Conservation (phyloP, 1,140 invertebrate genomes). For the Calosoma granatense region DNA sequence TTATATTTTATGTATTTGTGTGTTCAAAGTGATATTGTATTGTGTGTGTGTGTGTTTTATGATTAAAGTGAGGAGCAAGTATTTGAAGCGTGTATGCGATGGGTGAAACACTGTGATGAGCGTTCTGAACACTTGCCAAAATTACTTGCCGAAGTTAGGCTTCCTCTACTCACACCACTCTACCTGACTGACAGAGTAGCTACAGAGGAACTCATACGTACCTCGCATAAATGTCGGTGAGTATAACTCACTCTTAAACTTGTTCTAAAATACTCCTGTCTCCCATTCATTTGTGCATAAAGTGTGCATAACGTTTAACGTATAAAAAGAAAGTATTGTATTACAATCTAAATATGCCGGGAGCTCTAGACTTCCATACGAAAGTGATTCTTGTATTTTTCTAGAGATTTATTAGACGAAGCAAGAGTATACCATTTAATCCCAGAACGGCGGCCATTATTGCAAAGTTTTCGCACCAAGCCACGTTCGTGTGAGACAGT, state of each 20-base stretch:
- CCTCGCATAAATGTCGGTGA: slow-evolving; percentile 64
- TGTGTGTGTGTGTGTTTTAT: slow-evolving; percentile 2
- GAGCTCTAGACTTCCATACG: no score
- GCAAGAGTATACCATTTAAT: slow-evolving; percentile 77
- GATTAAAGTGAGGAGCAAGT: slow-evolving; percentile 59
- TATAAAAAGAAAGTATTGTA: no score
- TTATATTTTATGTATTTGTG: slow-evolving; percentile 10
- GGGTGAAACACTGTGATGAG: slow-evolving; percentile 61
- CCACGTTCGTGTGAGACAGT: slow-evolving; percentile 66
- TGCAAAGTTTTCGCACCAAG: slow-evolving; percentile 66
- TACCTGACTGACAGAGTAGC: slow-evolving; percentile 76
- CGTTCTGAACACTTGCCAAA: slow-evolving; percentile 53
- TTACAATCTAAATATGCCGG: no score
- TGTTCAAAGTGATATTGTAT: slow-evolving; percentile 7
- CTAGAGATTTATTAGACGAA: slow-evolving; percentile 74
- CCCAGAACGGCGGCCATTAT: slow-evolving; percentile 65
- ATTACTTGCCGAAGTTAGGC: slow-evolving; percentile 62
- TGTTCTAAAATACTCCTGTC: no score
- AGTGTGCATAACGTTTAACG: no score
- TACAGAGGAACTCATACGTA: slow-evolving; percentile 68
- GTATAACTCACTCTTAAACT: slow-evolving; percentile 12
- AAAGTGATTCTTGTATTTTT: no score
- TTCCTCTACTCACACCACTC: slow-evolving; percentile 73
- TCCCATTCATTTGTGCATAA: no score
- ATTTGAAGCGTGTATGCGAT: slow-evolving; percentile 74